Evolutionary conservation across 1,140 invertebrate genomes (phyloP).

Genomic region (Sycobia sp.): DNA sequence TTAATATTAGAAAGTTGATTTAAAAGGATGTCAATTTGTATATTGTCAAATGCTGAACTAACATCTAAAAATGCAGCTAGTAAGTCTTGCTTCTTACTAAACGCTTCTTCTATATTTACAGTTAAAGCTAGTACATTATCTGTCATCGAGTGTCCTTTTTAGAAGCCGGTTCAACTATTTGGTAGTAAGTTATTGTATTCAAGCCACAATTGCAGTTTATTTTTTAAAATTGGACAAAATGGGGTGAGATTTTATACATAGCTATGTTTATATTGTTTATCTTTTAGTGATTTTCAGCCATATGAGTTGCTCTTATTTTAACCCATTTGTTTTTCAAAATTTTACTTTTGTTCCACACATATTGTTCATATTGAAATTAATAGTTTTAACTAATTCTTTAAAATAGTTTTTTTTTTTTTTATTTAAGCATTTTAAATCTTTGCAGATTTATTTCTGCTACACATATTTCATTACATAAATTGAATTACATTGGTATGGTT

Average conservation of each 20-base stretch:
- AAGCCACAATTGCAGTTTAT: neutral
- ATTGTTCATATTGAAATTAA: no score
- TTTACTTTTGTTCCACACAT: neutral
- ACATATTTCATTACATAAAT: no score
- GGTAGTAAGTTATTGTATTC: neutral
- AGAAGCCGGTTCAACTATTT: neutral
- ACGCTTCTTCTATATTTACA: slow-evolving; percentile 3
- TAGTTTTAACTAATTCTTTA: no score
- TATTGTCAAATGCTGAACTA: slow-evolving; percentile 7
- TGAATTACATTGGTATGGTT: no score
- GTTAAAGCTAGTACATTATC: neutral
- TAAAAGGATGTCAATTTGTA: neutral
- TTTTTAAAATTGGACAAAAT: neutral
- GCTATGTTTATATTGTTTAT: neutral
- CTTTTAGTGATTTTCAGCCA: neutral
- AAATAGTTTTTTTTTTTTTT: no score
- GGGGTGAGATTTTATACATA: neutral
- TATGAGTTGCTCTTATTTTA: neutral
- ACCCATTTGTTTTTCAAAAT: slow-evolving; percentile 6
- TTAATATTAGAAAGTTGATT: neutral
- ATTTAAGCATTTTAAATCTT: no score
- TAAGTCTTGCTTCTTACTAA: neutral
- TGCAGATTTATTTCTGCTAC: no score
- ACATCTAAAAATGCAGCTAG: slow-evolving; percentile 1
- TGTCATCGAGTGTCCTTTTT: neutral